Conservation (phyloP, 2,113 vertebrate species). For the Myotis yumanensis region DNA sequence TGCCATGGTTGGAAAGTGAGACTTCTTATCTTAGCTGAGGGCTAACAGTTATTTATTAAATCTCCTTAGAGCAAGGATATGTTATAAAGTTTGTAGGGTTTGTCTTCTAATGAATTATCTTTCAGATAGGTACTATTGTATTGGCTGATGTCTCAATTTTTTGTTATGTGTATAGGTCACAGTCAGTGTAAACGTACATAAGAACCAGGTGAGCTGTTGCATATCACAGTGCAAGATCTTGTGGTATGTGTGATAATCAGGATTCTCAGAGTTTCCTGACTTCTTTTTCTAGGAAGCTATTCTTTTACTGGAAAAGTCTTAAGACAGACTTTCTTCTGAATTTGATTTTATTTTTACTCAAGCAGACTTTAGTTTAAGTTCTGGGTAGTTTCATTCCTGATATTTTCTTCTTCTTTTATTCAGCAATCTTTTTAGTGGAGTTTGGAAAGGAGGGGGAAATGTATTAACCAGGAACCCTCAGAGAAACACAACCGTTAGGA, state of each 20-base stretch:
- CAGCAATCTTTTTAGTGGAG: not conserved
- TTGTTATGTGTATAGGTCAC: not conserved
- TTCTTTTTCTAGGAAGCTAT: slow-evolving; percentile 13
- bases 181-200: not conserved
- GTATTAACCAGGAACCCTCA: not conserved
- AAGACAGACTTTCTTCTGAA: not conserved
- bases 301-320: not conserved
- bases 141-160: not conserved
- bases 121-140: not conserved
- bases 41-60: slow-evolving; percentile 2
- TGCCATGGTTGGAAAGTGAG: not conserved
- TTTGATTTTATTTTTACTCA: slow-evolving; percentile 32
- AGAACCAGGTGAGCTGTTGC: not conserved
- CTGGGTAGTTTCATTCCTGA: not conserved
- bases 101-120: not conserved
- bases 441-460: not conserved
- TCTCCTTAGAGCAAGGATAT: not conserved
- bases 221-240: not conserved
- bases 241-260: not conserved
- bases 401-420: not conserved
- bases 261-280: not conserved
- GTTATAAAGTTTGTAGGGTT: not conserved
- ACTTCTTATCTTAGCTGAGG: not conserved
- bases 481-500: not conserved
- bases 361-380: not conserved